Evolutionary conservation across 1,140 invertebrate species (phyloP).

Genomic region (Pogonomyrmex barbatus): DNA sequence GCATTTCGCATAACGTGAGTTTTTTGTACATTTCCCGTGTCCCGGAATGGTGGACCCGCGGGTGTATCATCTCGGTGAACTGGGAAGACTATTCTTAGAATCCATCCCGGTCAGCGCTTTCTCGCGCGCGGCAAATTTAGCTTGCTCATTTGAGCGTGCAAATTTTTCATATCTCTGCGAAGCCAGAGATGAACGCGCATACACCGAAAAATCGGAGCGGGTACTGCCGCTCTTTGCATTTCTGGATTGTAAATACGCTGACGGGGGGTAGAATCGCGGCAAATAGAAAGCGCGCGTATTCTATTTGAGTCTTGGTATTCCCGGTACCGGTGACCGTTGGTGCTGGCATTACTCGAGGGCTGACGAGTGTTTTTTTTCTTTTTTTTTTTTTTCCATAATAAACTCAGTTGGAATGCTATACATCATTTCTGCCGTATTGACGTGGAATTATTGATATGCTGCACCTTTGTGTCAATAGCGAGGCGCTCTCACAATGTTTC

Average conservation of each 20-base stretch:
- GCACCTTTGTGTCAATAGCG: background rate
- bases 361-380: constrained; percentile 29
- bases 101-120: background rate
- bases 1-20: background rate
- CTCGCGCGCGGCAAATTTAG: background rate
- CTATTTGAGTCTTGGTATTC: constrained; percentile 9
- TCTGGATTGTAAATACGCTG: constrained; percentile 29
- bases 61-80: background rate
- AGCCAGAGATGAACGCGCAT: background rate
- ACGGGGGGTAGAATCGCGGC: constrained; percentile 23
- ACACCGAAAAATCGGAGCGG: constrained; percentile 15
- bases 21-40: background rate
- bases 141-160: constrained; percentile 26
- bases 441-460: background rate
- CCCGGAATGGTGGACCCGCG: background rate
- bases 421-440: constrained; percentile 38
- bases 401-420: background rate
- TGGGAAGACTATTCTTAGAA: constrained; percentile 25
- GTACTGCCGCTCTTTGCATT: constrained; percentile 12
- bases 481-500: background rate
- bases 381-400: constrained; percentile 31
- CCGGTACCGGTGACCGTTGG: constrained; percentile 5
- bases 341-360: background rate
- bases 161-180: constrained; percentile 31
- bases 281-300: constrained; percentile 40